phyloP scores from a whole-genome alignment of 2,113 vertebrate species.

The Hemiprocne comata region DNA sequence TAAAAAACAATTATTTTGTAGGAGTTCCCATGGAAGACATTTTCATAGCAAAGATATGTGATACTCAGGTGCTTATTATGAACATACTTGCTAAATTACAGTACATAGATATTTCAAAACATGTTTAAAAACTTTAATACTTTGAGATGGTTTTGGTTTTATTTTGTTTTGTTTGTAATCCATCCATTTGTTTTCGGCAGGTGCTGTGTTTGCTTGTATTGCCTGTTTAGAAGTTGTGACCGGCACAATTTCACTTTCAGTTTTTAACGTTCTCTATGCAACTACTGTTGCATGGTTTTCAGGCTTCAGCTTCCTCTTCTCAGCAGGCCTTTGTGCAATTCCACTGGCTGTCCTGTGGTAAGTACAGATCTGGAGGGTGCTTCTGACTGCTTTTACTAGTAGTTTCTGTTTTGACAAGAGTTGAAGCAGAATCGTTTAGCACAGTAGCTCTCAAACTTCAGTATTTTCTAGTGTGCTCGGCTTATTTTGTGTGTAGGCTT shows the following conservation, averaged over 20 bases:
- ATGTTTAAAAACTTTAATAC: neutral
- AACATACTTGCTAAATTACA: neutral
- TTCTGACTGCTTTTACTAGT: neutral
- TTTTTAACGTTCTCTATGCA: slow-evolving; percentile 88
- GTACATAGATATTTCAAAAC: neutral
- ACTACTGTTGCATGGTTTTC: slow-evolving; percentile 86
- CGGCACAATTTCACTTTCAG: slow-evolving; percentile 56
- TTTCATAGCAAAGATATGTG: neutral
- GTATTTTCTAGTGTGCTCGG: neutral
- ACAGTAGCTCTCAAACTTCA: neutral
- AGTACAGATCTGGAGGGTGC: slow-evolving; percentile 40
- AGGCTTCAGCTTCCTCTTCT: slow-evolving; percentile 88
- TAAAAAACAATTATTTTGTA: neutral
- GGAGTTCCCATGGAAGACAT: neutral
- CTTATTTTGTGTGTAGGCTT: neutral
- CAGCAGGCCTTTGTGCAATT: slow-evolving; percentile 82
- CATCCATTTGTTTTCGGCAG: slow-evolving; percentile 71
- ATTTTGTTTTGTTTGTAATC: slow-evolving; percentile 2
- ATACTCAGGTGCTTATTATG: neutral
- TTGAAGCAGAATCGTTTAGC: neutral
- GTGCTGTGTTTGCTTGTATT: slow-evolving; percentile 90
- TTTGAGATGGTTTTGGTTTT: neutral
- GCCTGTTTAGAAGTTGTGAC: slow-evolving; percentile 87
- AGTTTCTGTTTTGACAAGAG: neutral
- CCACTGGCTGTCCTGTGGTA: slow-evolving; percentile 85